Conservation (phyloP, 2,113 vertebrate species). For the Albula goreensis region DNA sequence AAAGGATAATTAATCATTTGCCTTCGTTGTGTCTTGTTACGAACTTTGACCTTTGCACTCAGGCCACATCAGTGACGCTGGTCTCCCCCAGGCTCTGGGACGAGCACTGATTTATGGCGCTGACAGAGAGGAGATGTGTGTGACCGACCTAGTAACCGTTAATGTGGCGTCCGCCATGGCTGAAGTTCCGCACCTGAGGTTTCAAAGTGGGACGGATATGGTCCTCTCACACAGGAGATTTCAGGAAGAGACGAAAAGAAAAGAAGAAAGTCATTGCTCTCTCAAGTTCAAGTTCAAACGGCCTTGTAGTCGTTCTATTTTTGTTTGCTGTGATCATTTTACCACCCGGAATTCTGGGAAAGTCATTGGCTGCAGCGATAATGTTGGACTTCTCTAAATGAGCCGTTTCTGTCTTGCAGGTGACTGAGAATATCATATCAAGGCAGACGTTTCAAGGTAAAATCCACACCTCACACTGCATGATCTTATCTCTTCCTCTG, state of each 20-base stretch:
- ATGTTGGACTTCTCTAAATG: conserved; percentile 19
- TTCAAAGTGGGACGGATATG: background rate
- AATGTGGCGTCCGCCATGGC: background rate
- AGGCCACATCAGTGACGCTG: background rate
- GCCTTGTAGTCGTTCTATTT: background rate
- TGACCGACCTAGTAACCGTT: background rate
- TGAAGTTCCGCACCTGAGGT: background rate
- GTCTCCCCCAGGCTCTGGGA: background rate
- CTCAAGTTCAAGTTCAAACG: background rate
- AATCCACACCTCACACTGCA: conserved; percentile 1
- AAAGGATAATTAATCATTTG: background rate
- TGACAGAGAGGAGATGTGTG: background rate
- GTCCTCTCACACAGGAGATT: background rate
- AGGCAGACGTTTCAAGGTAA: conserved; percentile 58
- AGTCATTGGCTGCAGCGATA: background rate
- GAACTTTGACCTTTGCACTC: background rate
- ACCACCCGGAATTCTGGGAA: background rate
- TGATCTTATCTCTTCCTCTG: no score
- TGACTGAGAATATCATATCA: conserved; percentile 56
- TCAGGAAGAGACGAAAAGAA: background rate
- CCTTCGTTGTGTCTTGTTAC: background rate
- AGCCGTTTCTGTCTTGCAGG: conserved; percentile 45
- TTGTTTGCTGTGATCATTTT: background rate
- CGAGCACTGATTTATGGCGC: background rate
- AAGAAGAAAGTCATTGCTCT: background rate